Evolutionary conservation across 2,797 vertebrate genomes (phyloP).

Genomic region (Menidia menidia): DNA sequence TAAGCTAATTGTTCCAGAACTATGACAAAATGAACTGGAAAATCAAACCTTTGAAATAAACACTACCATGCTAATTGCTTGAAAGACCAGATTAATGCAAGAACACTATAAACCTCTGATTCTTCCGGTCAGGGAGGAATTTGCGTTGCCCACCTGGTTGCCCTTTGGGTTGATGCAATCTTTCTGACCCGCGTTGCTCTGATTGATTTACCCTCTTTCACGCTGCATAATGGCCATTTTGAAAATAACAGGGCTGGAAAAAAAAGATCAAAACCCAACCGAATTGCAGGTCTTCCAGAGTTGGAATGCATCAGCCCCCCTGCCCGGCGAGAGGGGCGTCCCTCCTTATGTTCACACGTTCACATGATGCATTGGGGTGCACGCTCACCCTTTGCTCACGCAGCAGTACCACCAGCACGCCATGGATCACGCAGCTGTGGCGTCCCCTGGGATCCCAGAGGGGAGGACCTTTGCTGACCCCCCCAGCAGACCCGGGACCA

Average conservation of each 20-base stretch:
- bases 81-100: neutral
- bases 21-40: neutral
- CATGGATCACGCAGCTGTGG: conserved; percentile 49
- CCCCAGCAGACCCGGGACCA: conserved; percentile 70
- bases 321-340: neutral
- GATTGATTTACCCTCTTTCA: neutral
- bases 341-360: neutral
- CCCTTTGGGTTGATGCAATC: neutral
- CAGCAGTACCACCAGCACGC: conserved; percentile 49
- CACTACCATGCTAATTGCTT: neutral
- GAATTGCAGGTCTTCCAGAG: neutral
- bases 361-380: conserved; percentile 29
- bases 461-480: conserved; percentile 64
- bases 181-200: neutral
- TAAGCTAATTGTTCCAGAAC: neutral
- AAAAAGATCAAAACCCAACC: neutral
- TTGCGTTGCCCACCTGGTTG: neutral
- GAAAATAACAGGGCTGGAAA: neutral
- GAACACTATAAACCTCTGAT: neutral
- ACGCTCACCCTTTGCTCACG: conserved; percentile 18
- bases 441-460: conserved; percentile 55
- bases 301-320: neutral
- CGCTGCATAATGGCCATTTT: neutral
- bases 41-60: neutral
- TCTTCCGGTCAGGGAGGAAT: neutral